These are phyloP conservation scores for Conus betulinus DNA, from an alignment of 1,140 invertebrate species.

Conservation along the genomic window DNA sequence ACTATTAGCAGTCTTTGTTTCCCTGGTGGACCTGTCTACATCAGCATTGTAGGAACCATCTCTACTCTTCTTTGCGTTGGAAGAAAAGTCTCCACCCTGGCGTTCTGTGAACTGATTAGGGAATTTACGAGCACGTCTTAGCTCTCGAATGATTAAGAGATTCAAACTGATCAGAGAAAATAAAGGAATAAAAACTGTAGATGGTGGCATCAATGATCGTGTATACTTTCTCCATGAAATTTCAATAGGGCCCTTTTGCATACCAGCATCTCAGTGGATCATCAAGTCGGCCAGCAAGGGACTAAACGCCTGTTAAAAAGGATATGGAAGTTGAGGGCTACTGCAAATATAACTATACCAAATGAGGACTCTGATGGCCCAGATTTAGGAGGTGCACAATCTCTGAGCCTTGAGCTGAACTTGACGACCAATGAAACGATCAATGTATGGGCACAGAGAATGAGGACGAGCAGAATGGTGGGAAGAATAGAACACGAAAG, in stretches of 20 bases:
- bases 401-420: conserved; percentile 52
- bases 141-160: too few species aligned
- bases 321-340: conserved; percentile 25
- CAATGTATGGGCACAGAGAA: conserved; percentile 62
- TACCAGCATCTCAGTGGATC: not conserved
- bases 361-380: conserved; percentile 32
- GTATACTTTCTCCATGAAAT: conserved; percentile 23
- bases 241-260: not conserved
- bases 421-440: conserved; percentile 57
- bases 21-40: too few species aligned
- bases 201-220: too few species aligned
- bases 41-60: too few species aligned
- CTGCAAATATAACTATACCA: conserved; percentile 35
- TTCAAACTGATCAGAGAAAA: too few species aligned
- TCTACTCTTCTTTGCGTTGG: too few species aligned
- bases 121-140: too few species aligned
- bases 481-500: conserved; percentile 52
- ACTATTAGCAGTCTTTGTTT: too few species aligned
- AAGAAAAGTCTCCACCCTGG: too few species aligned
- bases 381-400: conserved; percentile 38
- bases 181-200: too few species aligned
- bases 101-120: too few species aligned
- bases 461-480: conserved; percentile 57
- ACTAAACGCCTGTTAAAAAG: conserved; percentile 26
- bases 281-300: not conserved